Evolutionary conservation across 2,888 invertebrate species (phyloP), one percentile per base, ranked within the genome.

Genomic region (Cryptophagus acutangulus): DNA sequence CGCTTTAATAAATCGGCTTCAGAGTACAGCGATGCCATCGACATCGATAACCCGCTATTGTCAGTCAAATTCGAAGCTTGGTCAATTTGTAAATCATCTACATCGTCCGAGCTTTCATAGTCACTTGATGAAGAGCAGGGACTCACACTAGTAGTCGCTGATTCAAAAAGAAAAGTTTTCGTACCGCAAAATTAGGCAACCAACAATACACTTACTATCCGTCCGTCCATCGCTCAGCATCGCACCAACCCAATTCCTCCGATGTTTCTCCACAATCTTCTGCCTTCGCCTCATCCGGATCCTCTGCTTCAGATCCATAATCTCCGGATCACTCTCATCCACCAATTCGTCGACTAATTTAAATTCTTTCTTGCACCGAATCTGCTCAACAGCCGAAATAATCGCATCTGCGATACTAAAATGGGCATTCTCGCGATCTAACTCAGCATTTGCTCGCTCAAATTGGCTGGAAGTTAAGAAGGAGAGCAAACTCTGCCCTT

Each of bases 381-480:
- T 74, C 58, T 82, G 80, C 61, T 88, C 88, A 49, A 88, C 84
- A 9, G 86, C 87, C 5, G 86, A 79, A 47, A 89, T 89, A 60
- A 89, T 78, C 0, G 87, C 87, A 67, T 90, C 89, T 2, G 84
- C 86, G 46, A 89, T 81, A 58, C 79, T 82, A 65, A 90, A 89
- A 70, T 90, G 89, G 1, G 88, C 87, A 70, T 89, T 89, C 70
- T 90, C 89, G 59, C 87, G 71, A 58, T 88, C 88, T 41, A 88
- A 69, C 58, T 87, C 86, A 0, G 86, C 87, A 58, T 83, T 83
- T 13, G 78, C 73, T 45, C 79, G 75, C 17, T 81, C 74, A 59
- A 83, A 82, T 51, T 84, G 80, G 33, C 81, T 78, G 13, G 83
- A 82, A 2, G 83, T 79, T 17, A 88, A 67, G 62, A 85, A 88